A percentile compares a stretch with the other conserved stretches of the same genome.
Evolutionary conservation across 1,140 invertebrate genomes (phyloP).

Genomic region (Harpegnathos saltator): DNA sequence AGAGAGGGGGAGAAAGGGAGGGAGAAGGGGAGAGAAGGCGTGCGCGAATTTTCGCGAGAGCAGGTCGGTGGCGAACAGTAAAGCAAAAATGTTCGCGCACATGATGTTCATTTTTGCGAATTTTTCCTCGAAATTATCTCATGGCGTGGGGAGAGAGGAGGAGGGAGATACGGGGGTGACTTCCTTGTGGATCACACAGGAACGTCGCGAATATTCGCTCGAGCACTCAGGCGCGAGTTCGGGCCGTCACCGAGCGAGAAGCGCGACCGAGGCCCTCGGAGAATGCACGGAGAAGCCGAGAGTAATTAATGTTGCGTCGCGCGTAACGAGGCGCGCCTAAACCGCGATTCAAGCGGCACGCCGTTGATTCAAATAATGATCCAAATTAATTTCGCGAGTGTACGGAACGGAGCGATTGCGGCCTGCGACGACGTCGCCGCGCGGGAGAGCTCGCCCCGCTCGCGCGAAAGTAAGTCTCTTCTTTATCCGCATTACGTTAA

Average conservation of each 20-base stretch:
- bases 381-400: conserved; percentile 46
- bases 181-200: too few relatives aligned
- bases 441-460: too few relatives aligned
- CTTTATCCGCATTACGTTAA: conserved; percentile 21
- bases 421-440: too few relatives aligned
- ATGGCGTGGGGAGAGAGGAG: too few relatives aligned
- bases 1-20: too few relatives aligned
- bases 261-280: conserved; percentile 23
- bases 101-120: conserved; percentile 19
- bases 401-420: background rate
- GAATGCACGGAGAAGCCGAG: background rate
- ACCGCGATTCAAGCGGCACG: conserved; percentile 19
- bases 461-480: conserved; percentile 25
- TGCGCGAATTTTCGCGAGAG: background rate
- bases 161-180: too few relatives aligned
- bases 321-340: conserved; percentile 26
- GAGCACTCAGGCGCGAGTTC: background rate
- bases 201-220: too few relatives aligned
- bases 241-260: conserved; percentile 3
- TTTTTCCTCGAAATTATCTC: conserved; percentile 14
- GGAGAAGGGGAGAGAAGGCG: too few relatives aligned
- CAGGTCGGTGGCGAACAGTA: background rate
- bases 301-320: conserved; percentile 53
- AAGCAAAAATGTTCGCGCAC: background rate
- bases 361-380: conserved; percentile 52